Base-by-base conservation (phyloP, 2,113 vertebrate genomes). In the Silurus glanis region DNA sequence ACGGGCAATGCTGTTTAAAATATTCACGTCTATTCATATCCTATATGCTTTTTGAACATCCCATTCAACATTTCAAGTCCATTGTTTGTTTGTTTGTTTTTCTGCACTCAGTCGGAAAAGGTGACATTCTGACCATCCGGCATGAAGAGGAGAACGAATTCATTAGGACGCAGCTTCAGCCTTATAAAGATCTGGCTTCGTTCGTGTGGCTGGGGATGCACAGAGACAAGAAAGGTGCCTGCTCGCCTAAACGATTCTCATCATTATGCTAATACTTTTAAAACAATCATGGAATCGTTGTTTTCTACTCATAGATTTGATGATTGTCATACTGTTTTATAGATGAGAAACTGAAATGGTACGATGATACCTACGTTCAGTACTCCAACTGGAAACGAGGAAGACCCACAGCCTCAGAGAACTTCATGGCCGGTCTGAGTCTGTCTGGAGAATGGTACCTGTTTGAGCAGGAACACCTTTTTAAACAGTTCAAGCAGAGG, bases 371-470 rank as follows among this genome's bases (percentile, higher is more conserved):
- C 64, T 90, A 86, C 14, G 92, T 98, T 72, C 95, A 96, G n/a
- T 99, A 96, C 89, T 97, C 96, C 84, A 96, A 97, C 85, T 99
- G 98, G 98, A 92, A 87, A 17, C 37, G 23, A 1, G 97, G 97
- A 81, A 94, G 97, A 89, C 97, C 96, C 55, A 28, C 91, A 45
- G 62, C 96, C 51, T 88, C 92, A 2, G 87, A 82, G 17, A 71
- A 89, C 17, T 99, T 97, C 94, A 91, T 96, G 93, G 96, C 96
- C 51, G 97, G 95, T 28, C 92, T 99, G 90, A 92, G 88, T 83
- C 69, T 91, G 6, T 93, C 95, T 75, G 96, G 97, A 0, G 91
- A 92, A 88, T 99, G 98, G 98, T 93, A 97, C 87, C 91, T 96
- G 83, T 86, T 95, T 28, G 82, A 90, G 56, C 92, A 94, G 59